phyloP scores from a whole-genome alignment of 2,797 vertebrate species.

The Enteromius fasciolatus region DNA sequence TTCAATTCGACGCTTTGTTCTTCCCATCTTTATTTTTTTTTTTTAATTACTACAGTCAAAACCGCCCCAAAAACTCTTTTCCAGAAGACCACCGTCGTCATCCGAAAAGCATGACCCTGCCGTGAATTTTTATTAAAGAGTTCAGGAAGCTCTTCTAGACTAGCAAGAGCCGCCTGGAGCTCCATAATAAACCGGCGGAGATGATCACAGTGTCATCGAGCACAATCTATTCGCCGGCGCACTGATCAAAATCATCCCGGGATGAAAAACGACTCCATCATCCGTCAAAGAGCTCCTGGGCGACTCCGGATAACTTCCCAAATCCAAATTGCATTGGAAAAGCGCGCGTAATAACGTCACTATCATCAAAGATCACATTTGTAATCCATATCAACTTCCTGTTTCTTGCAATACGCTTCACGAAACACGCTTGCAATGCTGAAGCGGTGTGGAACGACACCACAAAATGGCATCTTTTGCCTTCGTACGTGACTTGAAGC shows the following conservation, averaged over 20 bases:
- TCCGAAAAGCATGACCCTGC: slow-evolving; percentile 88
- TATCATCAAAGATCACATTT: slow-evolving; percentile 32
- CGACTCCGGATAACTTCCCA: slow-evolving; percentile 24
- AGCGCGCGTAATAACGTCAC: slow-evolving; percentile 20
- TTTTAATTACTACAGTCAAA: slow-evolving; percentile 87
- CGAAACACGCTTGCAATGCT: neutral
- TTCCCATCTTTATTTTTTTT: slow-evolving; percentile 67
- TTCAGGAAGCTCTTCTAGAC: slow-evolving; percentile 84
- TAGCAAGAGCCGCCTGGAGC: slow-evolving; percentile 1
- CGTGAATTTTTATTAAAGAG: slow-evolving; percentile 95
- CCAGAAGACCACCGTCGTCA: slow-evolving; percentile 81
- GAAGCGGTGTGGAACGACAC: neutral
- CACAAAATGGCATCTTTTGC: neutral
- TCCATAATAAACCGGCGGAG: slow-evolving; percentile 21
- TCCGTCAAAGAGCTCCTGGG: slow-evolving; percentile 39
- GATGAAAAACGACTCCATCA: slow-evolving; percentile 43
- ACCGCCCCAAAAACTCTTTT: slow-evolving; percentile 86
- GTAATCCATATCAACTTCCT: slow-evolving; percentile 30
- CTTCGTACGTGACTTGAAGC: neutral
- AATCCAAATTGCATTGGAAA: slow-evolving; percentile 45
- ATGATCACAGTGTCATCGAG: slow-evolving; percentile 34
- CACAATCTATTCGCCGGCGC: slow-evolving; percentile 9
- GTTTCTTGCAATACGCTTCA: neutral
- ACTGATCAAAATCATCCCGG: slow-evolving; percentile 36
- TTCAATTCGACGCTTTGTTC: slow-evolving; percentile 87